Conservation (phyloP, 2,888 invertebrate genomes). For the Graphium colonna region DNA sequence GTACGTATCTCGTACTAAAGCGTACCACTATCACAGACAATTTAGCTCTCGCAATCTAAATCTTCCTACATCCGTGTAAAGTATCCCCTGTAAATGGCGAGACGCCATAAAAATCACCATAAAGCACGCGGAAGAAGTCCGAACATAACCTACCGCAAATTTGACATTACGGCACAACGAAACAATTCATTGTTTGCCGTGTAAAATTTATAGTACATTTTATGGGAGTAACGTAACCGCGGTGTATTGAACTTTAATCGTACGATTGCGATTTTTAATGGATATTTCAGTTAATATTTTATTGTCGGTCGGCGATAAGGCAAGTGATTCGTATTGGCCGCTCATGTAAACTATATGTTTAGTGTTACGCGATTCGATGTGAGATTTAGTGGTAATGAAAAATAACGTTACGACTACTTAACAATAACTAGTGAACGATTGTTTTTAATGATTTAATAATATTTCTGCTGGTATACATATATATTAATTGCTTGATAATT, state of each 20-base stretch:
- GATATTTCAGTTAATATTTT: conserved; percentile 58
- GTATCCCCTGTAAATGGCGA: conserved; percentile 49
- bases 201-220: conserved; percentile 64
- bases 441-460: too few species aligned
- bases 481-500: not conserved
- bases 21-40: too few species aligned
- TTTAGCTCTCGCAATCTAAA: too few species aligned
- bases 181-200: conserved; percentile 73
- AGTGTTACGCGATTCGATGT: too few species aligned
- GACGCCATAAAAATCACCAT: conserved; percentile 30
- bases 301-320: conserved; percentile 43
- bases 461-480: too few species aligned
- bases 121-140: conserved; percentile 55
- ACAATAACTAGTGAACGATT: too few species aligned
- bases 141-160: conserved; percentile 70
- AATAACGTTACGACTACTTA: too few species aligned
- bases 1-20: too few species aligned
- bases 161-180: conserved; percentile 61
- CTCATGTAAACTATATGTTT: too few species aligned
- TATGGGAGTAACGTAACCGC: conserved; percentile 47
- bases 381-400: too few species aligned
- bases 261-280: conserved; percentile 72
- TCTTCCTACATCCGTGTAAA: too few species aligned
- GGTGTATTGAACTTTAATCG: conserved; percentile 69
- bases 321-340: too few species aligned